A percentile compares a stretch with the other conserved stretches of the same genome.
These are phyloP conservation scores for Epiblema foenella DNA, from an alignment of 2,888 invertebrate genomes.

Conservation along the genomic window DNA sequence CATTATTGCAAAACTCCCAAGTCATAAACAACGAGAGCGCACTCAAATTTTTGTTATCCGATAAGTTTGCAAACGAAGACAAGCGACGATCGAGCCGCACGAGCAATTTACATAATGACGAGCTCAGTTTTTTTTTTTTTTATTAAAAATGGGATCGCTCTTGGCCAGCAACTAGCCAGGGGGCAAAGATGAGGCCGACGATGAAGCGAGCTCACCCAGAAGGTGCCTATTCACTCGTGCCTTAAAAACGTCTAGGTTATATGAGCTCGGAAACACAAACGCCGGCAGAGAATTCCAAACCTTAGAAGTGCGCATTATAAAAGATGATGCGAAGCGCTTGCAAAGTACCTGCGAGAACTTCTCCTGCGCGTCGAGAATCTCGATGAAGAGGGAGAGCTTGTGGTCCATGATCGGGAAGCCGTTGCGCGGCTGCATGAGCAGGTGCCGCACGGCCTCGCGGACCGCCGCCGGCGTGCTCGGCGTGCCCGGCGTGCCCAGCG, in stretches of 20 bases:
- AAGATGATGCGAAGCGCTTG: too few species aligned
- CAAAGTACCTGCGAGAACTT: slow-evolving; percentile 93
- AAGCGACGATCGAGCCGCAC: slow-evolving; percentile 26
- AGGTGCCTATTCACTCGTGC: too few species aligned
- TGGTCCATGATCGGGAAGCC: slow-evolving; percentile 91
- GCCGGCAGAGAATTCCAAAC: too few species aligned
- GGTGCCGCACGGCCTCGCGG: slow-evolving; percentile 88
- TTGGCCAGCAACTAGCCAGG: too few species aligned
- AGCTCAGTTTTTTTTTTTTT: too few species aligned
- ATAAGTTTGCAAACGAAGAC: slow-evolving; percentile 30
- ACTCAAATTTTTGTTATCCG: slow-evolving; percentile 39
- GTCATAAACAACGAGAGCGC: slow-evolving; percentile 28
- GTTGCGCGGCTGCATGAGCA: slow-evolving; percentile 88
- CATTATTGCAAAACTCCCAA: slow-evolving; percentile 36
- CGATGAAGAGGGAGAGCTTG: slow-evolving; percentile 91
- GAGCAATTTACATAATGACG: slow-evolving; percentile 15
- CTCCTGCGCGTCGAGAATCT: slow-evolving; percentile 93
- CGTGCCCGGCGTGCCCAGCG: slow-evolving; percentile 73
- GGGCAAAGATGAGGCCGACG: too few species aligned
- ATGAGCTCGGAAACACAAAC: too few species aligned
- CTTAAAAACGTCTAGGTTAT: too few species aligned
- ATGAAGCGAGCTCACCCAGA: too few species aligned
- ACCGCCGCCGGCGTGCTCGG: slow-evolving; percentile 87
- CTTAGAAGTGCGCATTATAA: too few species aligned
- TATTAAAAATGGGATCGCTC: too few species aligned